Evolutionary conservation across 2,888 invertebrate genomes (phyloP).

Genomic region (Clitarchus hookeri): DNA sequence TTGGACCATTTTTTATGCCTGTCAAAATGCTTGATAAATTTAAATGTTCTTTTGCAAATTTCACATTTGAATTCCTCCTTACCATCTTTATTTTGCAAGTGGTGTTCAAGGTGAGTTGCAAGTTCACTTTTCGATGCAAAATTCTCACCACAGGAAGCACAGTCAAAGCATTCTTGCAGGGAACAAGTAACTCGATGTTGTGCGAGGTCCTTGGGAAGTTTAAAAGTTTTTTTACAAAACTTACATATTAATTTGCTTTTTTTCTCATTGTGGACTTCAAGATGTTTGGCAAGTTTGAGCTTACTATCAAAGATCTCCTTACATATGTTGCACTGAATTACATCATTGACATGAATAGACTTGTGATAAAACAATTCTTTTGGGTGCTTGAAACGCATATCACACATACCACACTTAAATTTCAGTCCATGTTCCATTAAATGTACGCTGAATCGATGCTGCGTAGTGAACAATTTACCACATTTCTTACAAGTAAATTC

Average conservation of each 20-base stretch:
- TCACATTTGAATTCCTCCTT: neutral
- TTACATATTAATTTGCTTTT: neutral
- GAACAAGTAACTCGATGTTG: neutral
- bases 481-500: neutral
- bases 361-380: conserved; percentile 14
- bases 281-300: neutral
- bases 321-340: neutral
- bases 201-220: neutral
- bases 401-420: conserved; percentile 2
- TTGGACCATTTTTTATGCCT: conserved; percentile 1
- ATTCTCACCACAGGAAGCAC: neutral
- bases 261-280: conserved; percentile 7
- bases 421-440: neutral
- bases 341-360: neutral
- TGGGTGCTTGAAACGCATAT: neutral
- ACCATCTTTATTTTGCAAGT: neutral
- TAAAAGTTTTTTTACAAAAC: neutral
- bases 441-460: conserved; percentile 3
- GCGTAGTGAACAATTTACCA: neutral
- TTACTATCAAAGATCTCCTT: neutral
- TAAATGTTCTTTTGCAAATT: neutral
- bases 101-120: neutral
- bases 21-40: neutral
- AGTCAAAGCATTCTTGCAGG: neutral
- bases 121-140: conserved; percentile 5